Conservation (phyloP, 2,113 vertebrate species). For the Oplegnathus fasciatus region DNA sequence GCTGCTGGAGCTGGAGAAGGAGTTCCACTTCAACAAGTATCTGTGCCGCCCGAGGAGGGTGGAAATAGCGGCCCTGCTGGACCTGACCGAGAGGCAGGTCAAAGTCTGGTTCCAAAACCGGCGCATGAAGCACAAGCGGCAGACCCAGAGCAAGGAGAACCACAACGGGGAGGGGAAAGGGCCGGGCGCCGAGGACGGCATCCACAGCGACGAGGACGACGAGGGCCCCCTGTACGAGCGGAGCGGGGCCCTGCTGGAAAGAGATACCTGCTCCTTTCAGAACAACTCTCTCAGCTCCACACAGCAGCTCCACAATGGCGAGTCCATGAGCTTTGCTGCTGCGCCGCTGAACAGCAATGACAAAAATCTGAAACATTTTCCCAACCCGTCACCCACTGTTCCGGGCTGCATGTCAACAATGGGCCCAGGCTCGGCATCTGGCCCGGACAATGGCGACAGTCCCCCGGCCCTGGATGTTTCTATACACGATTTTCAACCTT, state of each 20-base stretch:
- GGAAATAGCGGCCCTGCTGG: slow-evolving; percentile 97
- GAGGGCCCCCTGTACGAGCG: slow-evolving; percentile 93
- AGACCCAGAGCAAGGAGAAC: slow-evolving; percentile 98
- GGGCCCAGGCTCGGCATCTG: slow-evolving; percentile 96
- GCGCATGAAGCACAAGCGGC: slow-evolving; percentile 99
- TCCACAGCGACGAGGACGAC: slow-evolving; percentile 94
- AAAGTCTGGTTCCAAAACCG: slow-evolving; percentile 99
- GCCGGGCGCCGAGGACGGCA: slow-evolving; percentile 89
- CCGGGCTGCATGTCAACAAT: slow-evolving; percentile 97
- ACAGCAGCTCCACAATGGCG: slow-evolving; percentile 94
- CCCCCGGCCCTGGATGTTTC: slow-evolving; percentile 95
- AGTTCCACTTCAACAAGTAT: slow-evolving; percentile 99
- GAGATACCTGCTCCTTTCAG: slow-evolving; percentile 96
- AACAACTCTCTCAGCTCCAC: slow-evolving; percentile 90
- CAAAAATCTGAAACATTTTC: slow-evolving; percentile 99
- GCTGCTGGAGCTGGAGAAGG: slow-evolving; percentile 98
- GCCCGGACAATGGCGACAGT: slow-evolving; percentile 96
- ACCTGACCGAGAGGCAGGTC: slow-evolving; percentile 98
- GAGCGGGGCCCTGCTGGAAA: slow-evolving; percentile 94
- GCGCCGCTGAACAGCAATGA: slow-evolving; percentile 97
- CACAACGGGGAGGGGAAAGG: slow-evolving; percentile 92
- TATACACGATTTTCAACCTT: slow-evolving; percentile 97
- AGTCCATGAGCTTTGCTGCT: slow-evolving; percentile 90
- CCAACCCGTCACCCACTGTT: slow-evolving; percentile 98
- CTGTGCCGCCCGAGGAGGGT: slow-evolving; percentile 96